phyloP scores from a whole-genome alignment of 53 echinoderm and acorn worm genomes.

The Paracentrotus lividus region DNA sequence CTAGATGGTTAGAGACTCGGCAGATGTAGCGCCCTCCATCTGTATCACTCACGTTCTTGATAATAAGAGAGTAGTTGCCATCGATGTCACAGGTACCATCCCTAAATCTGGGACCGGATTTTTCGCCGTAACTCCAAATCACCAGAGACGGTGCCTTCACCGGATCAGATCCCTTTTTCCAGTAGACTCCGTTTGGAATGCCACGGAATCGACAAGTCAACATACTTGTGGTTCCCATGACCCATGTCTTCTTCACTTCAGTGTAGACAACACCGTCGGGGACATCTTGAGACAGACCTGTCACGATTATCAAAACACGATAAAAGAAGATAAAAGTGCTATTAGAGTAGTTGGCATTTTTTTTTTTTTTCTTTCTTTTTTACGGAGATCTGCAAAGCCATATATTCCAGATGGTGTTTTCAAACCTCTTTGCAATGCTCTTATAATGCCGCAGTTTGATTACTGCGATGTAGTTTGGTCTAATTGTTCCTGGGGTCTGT shows the following conservation, averaged over 20 bases:
- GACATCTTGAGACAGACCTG: neutral
- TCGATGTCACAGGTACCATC: constrained; percentile 18
- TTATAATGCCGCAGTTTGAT: too few species aligned
- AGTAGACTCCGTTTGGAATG: neutral
- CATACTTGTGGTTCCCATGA: neutral
- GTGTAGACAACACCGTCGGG: neutral
- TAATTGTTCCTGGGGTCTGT: too few species aligned
- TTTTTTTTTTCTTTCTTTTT: too few species aligned
- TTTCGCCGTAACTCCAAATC: neutral
- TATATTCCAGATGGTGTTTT: too few species aligned
- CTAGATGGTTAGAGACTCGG: neutral
- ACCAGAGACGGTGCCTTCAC: neutral
- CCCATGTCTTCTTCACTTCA: neutral
- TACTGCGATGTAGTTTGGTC: too few species aligned
- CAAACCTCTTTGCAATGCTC: too few species aligned
- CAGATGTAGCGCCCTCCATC: constrained; percentile 18
- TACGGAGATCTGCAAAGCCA: too few species aligned
- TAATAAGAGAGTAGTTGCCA: neutral
- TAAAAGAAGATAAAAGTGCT: too few species aligned
- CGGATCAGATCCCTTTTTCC: neutral
- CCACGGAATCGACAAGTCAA: neutral
- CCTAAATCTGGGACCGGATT: neutral
- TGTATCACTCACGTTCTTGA: neutral
- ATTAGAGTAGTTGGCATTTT: too few species aligned
- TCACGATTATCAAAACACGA: neutral